A percentile compares a stretch with the other conserved stretches of the same genome.
Evolutionary conservation across 2,888 invertebrate genomes (phyloP).

Genomic region (Archaeoteleia sp.): DNA sequence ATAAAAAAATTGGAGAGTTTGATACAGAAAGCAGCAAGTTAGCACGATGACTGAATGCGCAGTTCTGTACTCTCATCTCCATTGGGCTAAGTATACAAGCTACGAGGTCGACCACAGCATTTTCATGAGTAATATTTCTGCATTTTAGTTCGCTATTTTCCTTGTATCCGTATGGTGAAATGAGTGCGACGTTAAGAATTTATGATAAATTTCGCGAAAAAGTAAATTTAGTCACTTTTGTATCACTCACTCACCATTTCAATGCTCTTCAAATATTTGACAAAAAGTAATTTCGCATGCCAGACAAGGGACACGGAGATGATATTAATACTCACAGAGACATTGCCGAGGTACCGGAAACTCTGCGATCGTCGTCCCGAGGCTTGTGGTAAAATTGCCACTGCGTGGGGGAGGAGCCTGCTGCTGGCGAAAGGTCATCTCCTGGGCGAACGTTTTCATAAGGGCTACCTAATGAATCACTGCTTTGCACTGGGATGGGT

Average conservation of each 20-base stretch:
- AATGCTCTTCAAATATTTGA: too few species aligned
- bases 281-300: too few species aligned
- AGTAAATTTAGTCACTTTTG: not conserved
- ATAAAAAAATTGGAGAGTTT: constrained; percentile 25
- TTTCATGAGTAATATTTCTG: constrained; percentile 48
- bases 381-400: constrained; percentile 77
- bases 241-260: not conserved
- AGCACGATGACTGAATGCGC: constrained; percentile 46
- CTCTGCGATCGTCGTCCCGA: constrained; percentile 77
- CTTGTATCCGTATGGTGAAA: constrained; percentile 41
- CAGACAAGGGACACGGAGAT: not conserved
- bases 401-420: constrained; percentile 77
- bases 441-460: constrained; percentile 80
- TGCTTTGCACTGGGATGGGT: constrained; percentile 79
- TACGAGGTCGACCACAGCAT: constrained; percentile 44
- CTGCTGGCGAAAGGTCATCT: constrained; percentile 77
- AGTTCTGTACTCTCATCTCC: constrained; percentile 45
- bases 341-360: constrained; percentile 78
- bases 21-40: constrained; percentile 44
- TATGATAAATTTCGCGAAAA: not conserved
- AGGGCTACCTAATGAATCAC: constrained; percentile 80
- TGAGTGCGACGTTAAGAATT: constrained; percentile 17
- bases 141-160: constrained; percentile 34
- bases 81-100: constrained; percentile 45
- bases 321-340: constrained; percentile 76